These are phyloP conservation scores for Sabatieria punctata DNA, from an alignment of 2,888 invertebrate genomes.

Conservation along the genomic window DNA sequence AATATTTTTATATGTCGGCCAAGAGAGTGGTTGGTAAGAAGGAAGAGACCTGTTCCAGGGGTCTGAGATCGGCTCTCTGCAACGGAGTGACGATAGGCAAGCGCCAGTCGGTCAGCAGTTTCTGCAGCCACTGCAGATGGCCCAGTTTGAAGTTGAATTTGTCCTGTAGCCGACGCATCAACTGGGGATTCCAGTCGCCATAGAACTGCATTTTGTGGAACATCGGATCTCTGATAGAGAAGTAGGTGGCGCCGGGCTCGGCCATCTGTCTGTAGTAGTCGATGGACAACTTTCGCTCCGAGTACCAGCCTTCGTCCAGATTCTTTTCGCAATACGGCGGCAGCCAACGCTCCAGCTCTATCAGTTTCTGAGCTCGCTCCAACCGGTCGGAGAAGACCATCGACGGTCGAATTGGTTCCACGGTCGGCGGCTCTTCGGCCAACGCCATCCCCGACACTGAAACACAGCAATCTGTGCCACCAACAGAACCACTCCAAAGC, in stretches of 20 bases:
- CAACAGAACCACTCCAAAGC: too few relatives aligned
- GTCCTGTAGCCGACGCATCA: conserved; percentile 11
- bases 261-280: conserved; percentile 3
- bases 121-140: conserved; percentile 11
- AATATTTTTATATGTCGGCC: too few relatives aligned
- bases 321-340: conserved; percentile 4
- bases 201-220: conserved; percentile 3
- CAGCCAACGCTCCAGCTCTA: background rate
- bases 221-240: conserved; percentile 6
- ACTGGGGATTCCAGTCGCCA: conserved; percentile 11
- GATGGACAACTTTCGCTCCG: background rate
- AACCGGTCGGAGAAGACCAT: conserved; percentile 5
- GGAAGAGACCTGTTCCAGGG: conserved; percentile 5
- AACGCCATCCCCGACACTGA: background rate
- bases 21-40: too few relatives aligned
- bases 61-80: conserved; percentile 3
- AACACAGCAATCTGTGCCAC: too few relatives aligned
- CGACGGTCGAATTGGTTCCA: background rate
- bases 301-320: conserved; percentile 7
- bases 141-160: conserved; percentile 12
- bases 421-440: conserved; percentile 1
- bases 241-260: conserved; percentile 5
- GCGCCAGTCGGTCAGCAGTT: conserved; percentile 8
- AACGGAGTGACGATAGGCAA: conserved; percentile 4
- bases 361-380: background rate